Base-by-base conservation (phyloP, 2,888 invertebrate genomes). In the Drosophila dives region DNA sequence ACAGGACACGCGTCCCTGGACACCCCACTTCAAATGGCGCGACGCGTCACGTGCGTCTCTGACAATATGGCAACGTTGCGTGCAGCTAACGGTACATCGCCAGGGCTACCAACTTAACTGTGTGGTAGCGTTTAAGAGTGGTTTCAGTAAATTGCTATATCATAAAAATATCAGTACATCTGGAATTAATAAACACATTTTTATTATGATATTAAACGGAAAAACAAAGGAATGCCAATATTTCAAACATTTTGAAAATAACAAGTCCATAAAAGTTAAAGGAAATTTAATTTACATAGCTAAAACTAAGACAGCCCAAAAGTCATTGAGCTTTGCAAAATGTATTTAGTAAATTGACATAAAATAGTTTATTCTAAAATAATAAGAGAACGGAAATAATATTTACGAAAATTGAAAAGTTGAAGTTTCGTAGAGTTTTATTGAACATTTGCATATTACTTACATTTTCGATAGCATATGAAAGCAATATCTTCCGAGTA, bases 1-100 rank as follows among this genome's bases (percentile, higher is more conserved):
- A 76, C 71, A 65, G 90, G 72, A 86, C 81, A 90, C 84, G 89
- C 90, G 73, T 86, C 89, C 83, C 74, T 65, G 72, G 70, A 61
- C 72, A 64, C 74, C 66, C 75, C 70, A 64, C 70, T 65, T 63
- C 26, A 36, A 48, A 20, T 48, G 23, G 49, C 42, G 54, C 51
- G 53, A 38, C 42, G 65, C 65, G 78, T 85, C 88, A 87, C 84
- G 90, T 84, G 84, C 72, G 38, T 51, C 67, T 64, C 42, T 70
- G 88, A 76, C 88, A 84, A 89, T 84, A 89, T 84, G 85, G 85
- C 79, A 73, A 76, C 75, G 58, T 59, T 67, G 72, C 54, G 38
- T 38, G 60, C 20, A 12, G 56, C 73, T 62, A 83, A 80, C 83
- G 67, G 65, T 49, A 36, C 36, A 86, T 83, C 71, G 66, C 58